These are phyloP conservation scores for Ostrea edulis DNA, from an alignment of 1,140 invertebrate species.

Conservation along the genomic window DNA sequence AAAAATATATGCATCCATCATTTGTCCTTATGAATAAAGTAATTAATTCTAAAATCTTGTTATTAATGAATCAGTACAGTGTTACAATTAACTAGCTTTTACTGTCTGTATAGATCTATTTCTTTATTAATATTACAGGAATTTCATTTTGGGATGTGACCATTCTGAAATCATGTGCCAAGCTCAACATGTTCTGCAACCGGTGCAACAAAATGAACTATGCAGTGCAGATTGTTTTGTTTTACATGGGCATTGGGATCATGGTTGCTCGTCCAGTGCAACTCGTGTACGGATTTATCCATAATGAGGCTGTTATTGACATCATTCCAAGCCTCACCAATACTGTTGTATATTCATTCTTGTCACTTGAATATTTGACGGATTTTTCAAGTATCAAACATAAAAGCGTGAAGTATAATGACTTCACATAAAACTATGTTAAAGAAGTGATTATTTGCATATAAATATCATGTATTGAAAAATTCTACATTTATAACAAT, in stretches of 20 bases:
- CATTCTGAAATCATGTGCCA: slow-evolving; percentile 18
- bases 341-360: background rate
- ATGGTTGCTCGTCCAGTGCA: background rate
- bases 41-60: too few species aligned
- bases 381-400: slow-evolving; percentile 12
- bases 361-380: background rate
- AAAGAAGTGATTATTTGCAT: too few species aligned
- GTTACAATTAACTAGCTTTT: too few species aligned
- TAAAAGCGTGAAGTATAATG: background rate
- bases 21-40: too few species aligned
- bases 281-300: background rate
- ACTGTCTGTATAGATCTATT: too few species aligned
- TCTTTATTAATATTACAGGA: background rate
- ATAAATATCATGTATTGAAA: too few species aligned
- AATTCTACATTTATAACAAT: too few species aligned
- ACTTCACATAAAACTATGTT: too few species aligned
- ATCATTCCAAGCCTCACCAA: background rate
- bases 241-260: background rate
- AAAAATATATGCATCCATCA: too few species aligned
- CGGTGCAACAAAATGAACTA: slow-evolving; percentile 18
- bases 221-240: background rate
- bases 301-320: background rate
- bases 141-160: background rate
- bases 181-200: background rate
- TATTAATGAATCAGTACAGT: too few species aligned